Conservation (phyloP, 2,113 vertebrate genomes). For the Serilophus lunatus region DNA sequence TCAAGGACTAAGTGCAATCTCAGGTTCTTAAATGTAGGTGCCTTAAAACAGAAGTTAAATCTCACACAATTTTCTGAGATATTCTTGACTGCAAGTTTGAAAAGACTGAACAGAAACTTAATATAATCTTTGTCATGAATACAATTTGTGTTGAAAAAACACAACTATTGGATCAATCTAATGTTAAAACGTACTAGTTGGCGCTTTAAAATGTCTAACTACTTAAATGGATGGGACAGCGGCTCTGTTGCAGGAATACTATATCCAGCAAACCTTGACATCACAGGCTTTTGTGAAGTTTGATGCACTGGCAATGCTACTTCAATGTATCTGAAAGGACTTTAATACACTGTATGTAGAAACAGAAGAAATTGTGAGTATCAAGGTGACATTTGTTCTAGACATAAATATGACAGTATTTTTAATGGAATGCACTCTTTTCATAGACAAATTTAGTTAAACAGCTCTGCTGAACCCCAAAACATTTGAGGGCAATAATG, state of each 20-base stretch:
- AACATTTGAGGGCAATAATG: neutral
- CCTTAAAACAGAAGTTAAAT: neutral
- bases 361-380: neutral
- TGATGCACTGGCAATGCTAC: neutral
- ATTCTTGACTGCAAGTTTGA: neutral
- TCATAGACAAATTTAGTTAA: neutral
- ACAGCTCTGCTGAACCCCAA: neutral
- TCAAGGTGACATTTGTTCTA: neutral
- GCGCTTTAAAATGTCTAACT: neutral
- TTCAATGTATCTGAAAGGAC: constrained; percentile 21
- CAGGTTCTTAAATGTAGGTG: neutral
- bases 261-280: constrained; percentile 28
- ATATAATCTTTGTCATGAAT: neutral
- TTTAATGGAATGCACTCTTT: neutral
- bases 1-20: neutral
- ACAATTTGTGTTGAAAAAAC: neutral
- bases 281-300: neutral
- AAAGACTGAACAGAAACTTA: neutral
- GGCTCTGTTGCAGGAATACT: neutral
- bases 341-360: neutral
- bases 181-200: neutral
- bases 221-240: neutral
- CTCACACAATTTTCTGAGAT: neutral
- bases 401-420: neutral
- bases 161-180: neutral